Conservation (phyloP, 2,888 invertebrate species). For the Drosophila leonis region DNA sequence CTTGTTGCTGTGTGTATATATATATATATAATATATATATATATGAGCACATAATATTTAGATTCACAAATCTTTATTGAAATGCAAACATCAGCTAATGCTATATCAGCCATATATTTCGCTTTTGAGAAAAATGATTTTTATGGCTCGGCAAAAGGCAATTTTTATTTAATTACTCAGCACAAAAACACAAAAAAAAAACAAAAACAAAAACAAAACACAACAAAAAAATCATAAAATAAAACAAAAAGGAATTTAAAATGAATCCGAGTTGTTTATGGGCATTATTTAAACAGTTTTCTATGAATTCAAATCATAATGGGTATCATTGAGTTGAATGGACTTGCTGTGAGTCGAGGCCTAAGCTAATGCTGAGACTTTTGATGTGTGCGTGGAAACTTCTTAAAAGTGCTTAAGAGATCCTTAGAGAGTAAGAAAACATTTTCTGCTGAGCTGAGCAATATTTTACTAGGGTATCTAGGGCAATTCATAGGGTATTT, state of each 20-base stretch:
- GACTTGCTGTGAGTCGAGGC: not conserved
- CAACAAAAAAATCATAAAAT: not conserved
- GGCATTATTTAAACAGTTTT: constrained; percentile 33
- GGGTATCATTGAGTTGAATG: constrained; percentile 2
- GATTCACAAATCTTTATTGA: constrained; percentile 67
- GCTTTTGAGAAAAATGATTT: constrained; percentile 45
- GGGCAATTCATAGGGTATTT: too few species aligned
- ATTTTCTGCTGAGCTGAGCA: too few species aligned
- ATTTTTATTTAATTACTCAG: constrained; percentile 55
- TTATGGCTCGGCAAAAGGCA: constrained; percentile 55
- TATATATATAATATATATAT: constrained; percentile 14
- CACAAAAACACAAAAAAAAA: constrained; percentile 11
- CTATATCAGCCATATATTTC: constrained; percentile 50
- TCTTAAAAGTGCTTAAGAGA: not conserved
- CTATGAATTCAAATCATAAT: constrained; percentile 10
- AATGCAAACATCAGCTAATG: constrained; percentile 63
- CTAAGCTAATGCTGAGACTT: not conserved
- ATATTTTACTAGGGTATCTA: too few species aligned
- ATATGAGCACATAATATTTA: constrained; percentile 34
- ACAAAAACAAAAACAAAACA: not conserved
- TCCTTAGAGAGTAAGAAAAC: not conserved
- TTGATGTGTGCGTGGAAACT: not conserved
- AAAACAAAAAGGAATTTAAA: constrained; percentile 20
- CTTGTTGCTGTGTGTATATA: constrained; percentile 37
- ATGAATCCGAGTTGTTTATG: constrained; percentile 42